Evolutionary conservation across 2,888 invertebrate species (phyloP).

Genomic region (Eulithis prunata): DNA sequence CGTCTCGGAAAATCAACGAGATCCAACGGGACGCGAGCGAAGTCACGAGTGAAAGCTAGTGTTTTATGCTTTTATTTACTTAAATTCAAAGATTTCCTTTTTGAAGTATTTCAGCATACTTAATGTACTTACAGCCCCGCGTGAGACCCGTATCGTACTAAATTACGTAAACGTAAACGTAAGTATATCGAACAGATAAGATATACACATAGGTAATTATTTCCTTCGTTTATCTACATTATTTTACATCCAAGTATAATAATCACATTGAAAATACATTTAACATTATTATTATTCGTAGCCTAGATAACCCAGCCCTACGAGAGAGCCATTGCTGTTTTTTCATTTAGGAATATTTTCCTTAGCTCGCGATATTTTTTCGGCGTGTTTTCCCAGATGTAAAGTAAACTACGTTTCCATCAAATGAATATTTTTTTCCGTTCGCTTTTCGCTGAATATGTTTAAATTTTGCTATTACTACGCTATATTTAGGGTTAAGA

Average conservation of each 20-base stretch:
- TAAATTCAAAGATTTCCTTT: too few species aligned
- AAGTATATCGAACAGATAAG: too few species aligned
- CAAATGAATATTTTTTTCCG: constrained; percentile 78
- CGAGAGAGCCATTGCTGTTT: constrained; percentile 73
- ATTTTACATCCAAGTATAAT: not conserved
- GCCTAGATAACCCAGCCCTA: constrained; percentile 59
- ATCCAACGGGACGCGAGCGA: too few species aligned
- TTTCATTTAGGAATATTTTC: constrained; percentile 84
- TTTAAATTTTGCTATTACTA: constrained; percentile 28
- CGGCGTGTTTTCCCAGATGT: constrained; percentile 81
- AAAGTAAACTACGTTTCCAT: constrained; percentile 82
- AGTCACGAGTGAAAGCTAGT: too few species aligned
- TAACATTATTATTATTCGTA: constrained; percentile 9
- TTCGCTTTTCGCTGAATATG: constrained; percentile 44
- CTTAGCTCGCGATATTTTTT: constrained; percentile 82
- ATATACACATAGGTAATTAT: too few species aligned
- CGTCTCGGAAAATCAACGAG: too few species aligned
- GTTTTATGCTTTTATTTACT: too few species aligned
- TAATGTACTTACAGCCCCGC: too few species aligned
- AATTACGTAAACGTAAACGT: too few species aligned
- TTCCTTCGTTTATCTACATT: too few species aligned
- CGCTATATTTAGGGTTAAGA: not conserved
- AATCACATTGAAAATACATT: constrained; percentile 33
- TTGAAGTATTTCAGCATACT: too few species aligned
- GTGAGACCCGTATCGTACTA: too few species aligned